Evolutionary conservation across 2,888 invertebrate species (phyloP).

Genomic region (Brenthis hecate): DNA sequence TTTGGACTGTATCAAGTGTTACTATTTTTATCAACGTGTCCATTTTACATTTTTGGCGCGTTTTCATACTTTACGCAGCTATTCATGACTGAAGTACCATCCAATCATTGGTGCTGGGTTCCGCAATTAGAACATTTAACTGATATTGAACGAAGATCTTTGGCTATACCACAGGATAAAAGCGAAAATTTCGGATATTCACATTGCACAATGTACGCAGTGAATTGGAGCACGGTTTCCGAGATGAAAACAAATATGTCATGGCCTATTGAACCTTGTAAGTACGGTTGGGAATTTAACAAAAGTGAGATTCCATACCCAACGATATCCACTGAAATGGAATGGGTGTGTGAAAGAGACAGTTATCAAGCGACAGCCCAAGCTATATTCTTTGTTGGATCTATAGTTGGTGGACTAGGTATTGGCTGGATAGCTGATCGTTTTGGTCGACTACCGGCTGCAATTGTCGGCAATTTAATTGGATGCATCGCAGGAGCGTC

Average conservation of each 20-base stretch:
- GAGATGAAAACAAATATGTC: slow-evolving; percentile 47
- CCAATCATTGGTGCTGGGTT: slow-evolving; percentile 65
- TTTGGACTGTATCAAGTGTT: slow-evolving; percentile 60
- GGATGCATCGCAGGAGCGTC: slow-evolving; percentile 57
- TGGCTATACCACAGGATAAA: slow-evolving; percentile 55
- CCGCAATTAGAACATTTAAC: slow-evolving; percentile 61
- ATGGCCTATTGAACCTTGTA: slow-evolving; percentile 52
- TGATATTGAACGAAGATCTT: slow-evolving; percentile 49
- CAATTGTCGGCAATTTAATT: slow-evolving; percentile 54
- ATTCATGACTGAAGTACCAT: slow-evolving; percentile 60
- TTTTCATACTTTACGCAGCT: slow-evolving; percentile 61
- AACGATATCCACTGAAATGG: slow-evolving; percentile 62
- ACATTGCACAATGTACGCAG: slow-evolving; percentile 54
- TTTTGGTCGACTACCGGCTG: slow-evolving; percentile 60
- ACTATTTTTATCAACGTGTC: slow-evolving; percentile 54
- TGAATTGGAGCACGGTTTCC: slow-evolving; percentile 58
- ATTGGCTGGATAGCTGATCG: slow-evolving; percentile 63
- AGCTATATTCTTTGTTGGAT: slow-evolving; percentile 63
- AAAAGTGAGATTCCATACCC: slow-evolving; percentile 63
- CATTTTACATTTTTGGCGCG: slow-evolving; percentile 60
- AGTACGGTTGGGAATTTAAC: slow-evolving; percentile 66
- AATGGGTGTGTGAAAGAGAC: slow-evolving; percentile 64
- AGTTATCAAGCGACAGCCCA: slow-evolving; percentile 67
- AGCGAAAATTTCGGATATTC: slow-evolving; percentile 56
- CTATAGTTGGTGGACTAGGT: slow-evolving; percentile 60